Evolutionary conservation across 2,113 vertebrate genomes (phyloP).

Genomic region (Arizona elegans): DNA sequence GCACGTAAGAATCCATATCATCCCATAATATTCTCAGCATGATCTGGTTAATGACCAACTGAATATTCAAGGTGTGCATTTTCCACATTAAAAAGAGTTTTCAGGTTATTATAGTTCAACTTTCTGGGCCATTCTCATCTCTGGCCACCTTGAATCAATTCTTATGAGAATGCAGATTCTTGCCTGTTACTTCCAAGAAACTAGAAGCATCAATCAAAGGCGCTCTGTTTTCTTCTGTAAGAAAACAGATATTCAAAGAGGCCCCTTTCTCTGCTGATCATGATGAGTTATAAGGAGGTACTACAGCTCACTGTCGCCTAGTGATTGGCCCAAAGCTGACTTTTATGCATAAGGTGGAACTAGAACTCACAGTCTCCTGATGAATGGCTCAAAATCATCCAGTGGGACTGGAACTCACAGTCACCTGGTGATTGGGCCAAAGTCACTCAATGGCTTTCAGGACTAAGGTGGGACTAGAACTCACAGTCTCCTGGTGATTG

Average conservation of each 20-base stretch:
- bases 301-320: neutral
- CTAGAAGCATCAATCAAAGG: neutral
- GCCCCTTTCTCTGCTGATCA: neutral
- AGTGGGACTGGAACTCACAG: too few relatives aligned
- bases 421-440: too few relatives aligned
- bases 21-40: neutral
- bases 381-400: too few relatives aligned
- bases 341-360: too few relatives aligned
- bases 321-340: too few relatives aligned
- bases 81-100: neutral
- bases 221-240: neutral
- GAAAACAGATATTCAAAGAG: neutral
- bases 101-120: neutral
- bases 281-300: neutral
- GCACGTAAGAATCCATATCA: neutral
- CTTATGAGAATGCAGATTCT: too few relatives aligned
- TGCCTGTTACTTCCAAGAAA: too few relatives aligned
- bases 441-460: neutral
- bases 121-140: neutral
- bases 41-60: neutral
- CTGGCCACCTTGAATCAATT: too few relatives aligned
- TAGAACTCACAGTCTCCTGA: too few relatives aligned
- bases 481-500: accelerated
- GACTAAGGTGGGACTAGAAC: too few relatives aligned
- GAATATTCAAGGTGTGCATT: neutral